A percentile compares a stretch with the other conserved stretches of the same genome.
Evolutionary conservation across 2,113 vertebrate genomes (phyloP).

Genomic region (Furnarius figulus): DNA sequence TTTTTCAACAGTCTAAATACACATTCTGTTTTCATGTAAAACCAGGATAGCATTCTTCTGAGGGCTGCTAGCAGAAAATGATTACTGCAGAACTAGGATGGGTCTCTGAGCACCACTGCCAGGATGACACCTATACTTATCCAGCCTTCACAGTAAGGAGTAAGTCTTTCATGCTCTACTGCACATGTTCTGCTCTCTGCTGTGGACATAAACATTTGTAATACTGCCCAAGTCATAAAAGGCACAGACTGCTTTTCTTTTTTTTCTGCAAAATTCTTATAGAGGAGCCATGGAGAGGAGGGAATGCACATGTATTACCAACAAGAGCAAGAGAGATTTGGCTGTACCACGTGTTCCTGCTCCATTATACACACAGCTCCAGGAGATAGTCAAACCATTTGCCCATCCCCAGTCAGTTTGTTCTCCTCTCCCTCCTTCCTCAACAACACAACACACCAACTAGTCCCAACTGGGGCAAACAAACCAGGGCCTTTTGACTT

Average conservation of each 20-base stretch:
- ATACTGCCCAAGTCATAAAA: constrained; percentile 3
- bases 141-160: not conserved
- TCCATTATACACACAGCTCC: not conserved
- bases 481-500: not conserved
- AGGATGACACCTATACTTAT: not conserved
- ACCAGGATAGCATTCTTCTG: not conserved
- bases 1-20: not conserved
- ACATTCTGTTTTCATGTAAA: not conserved
- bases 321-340: not conserved
- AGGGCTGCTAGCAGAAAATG: not conserved
- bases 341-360: not conserved
- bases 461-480: not conserved
- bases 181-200: not conserved
- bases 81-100: not conserved
- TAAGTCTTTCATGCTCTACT: not conserved
- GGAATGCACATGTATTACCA: not conserved
- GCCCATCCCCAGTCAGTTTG: not conserved
- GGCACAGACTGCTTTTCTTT: not conserved
- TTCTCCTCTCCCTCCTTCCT: not conserved
- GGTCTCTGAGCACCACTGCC: not conserved
- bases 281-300: not conserved
- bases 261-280: not conserved
- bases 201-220: not conserved
- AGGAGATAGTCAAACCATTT: not conserved
- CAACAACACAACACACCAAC: not conserved